Evolutionary conservation across 2,113 vertebrate species (phyloP).

Genomic region (Chiloscyllium plagiosum): DNA sequence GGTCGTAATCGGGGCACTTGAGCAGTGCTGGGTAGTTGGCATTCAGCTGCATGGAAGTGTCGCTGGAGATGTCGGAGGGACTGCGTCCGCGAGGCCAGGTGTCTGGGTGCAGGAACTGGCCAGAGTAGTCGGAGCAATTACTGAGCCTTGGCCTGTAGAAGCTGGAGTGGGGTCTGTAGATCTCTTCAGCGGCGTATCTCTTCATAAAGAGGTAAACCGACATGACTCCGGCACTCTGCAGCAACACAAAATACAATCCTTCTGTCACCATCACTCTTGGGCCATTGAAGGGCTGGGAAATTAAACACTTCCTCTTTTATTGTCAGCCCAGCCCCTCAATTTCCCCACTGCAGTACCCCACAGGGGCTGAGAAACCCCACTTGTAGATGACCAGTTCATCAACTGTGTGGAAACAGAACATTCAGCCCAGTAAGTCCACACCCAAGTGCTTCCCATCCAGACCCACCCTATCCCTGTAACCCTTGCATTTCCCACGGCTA

Average conservation of each 20-base stretch:
- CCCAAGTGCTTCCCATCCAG: too few species aligned
- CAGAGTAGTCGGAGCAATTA: conserved; percentile 86
- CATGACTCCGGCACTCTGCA: conserved; percentile 80
- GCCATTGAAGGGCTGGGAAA: not conserved
- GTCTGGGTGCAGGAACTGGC: conserved; percentile 81
- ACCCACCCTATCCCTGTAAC: too few species aligned
- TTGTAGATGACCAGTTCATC: too few species aligned
- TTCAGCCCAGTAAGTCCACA: too few species aligned
- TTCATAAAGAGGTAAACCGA: conserved; percentile 90
- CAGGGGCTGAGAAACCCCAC: too few species aligned
- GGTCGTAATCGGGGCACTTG: conserved; percentile 82
- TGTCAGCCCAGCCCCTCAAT: not conserved
- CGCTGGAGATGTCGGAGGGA: conserved; percentile 79
- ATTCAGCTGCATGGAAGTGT: conserved; percentile 83
- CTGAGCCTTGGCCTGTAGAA: conserved; percentile 82
- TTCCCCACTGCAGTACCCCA: not conserved
- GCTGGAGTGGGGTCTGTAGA: conserved; percentile 73
- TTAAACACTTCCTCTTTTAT: not conserved
- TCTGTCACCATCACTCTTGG: not conserved
- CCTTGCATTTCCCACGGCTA: too few species aligned
- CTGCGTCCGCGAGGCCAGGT: conserved; percentile 74
- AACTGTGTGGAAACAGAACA: too few species aligned
- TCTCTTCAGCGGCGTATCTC: conserved; percentile 78
- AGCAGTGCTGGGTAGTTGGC: conserved; percentile 78
- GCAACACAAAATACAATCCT: conserved; percentile 37